Evolutionary conservation across 2,113 vertebrate species (phyloP).

Genomic region (Salvelinus namaycush): DNA sequence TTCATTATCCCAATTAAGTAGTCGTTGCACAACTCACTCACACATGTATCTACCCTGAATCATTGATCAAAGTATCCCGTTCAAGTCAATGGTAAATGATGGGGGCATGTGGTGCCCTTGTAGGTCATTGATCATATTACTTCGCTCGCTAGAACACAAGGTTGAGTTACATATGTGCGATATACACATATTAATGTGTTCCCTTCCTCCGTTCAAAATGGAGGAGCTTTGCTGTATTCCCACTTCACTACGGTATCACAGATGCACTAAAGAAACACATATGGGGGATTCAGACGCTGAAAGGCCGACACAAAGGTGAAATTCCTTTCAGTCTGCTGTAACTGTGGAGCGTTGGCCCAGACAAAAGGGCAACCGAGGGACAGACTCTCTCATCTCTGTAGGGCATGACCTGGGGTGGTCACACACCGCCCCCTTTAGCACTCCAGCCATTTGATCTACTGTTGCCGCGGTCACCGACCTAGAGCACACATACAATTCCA

Average conservation of each 20-base stretch:
- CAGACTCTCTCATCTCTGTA: background rate
- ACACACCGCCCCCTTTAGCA: background rate
- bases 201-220: background rate
- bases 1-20: constrained; percentile 45
- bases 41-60: constrained; percentile 28
- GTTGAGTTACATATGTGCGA: no score
- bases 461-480: background rate
- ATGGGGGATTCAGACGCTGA: no score
- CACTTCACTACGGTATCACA: no score
- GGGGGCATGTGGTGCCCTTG: background rate
- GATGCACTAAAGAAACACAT: no score
- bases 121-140: background rate
- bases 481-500: background rate
- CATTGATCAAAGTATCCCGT: background rate
- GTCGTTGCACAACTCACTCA: constrained; percentile 1
- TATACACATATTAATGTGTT: constrained; percentile 5
- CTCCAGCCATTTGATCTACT: constrained; percentile 4
- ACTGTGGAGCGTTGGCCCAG: background rate
- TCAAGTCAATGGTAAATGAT: constrained; percentile 9
- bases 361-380: background rate
- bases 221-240: background rate
- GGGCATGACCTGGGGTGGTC: background rate
- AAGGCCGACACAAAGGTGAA: no score
- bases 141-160: background rate
- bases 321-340: background rate